Conservation (phyloP, 2,797 vertebrate genomes). For the Sebastes paucispinis region DNA sequence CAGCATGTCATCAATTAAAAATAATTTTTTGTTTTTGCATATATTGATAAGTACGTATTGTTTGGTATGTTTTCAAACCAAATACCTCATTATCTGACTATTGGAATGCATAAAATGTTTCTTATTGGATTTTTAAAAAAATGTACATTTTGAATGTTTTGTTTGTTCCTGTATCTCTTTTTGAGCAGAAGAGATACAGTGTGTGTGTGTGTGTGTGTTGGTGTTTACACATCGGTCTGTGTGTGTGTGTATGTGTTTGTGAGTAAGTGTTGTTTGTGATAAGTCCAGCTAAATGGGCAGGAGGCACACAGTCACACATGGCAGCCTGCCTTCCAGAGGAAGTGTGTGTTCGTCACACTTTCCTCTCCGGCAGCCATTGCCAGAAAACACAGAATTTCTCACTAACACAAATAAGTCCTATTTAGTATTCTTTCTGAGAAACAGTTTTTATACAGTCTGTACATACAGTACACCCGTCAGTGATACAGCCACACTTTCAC, state of each 20-base stretch:
- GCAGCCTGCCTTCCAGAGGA: constrained; percentile 54
- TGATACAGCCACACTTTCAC: background rate
- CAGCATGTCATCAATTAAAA: background rate
- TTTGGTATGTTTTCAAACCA: background rate
- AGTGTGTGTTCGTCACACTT: constrained; percentile 59
- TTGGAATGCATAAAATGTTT: background rate
- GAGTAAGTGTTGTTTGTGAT: constrained; percentile 66
- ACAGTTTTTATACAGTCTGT: background rate
- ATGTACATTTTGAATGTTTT: background rate
- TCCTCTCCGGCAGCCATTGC: constrained; percentile 25
- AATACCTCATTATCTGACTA: background rate
- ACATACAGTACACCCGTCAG: constrained; percentile 2
- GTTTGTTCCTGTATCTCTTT: background rate
- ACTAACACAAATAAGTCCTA: constrained; percentile 36
- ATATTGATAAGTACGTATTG: background rate
- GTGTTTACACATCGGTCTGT: constrained; percentile 20
- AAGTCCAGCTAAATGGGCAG: constrained; percentile 57
- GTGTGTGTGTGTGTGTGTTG: constrained; percentile 9
- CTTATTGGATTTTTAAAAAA: background rate
- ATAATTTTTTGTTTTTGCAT: background rate
- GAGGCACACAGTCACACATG: constrained; percentile 63
- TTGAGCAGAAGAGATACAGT: background rate
- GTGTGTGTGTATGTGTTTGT: constrained; percentile 19
- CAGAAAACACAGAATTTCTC: constrained; percentile 46
- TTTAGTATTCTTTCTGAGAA: constrained; percentile 36